Base-by-base conservation (phyloP, 2,113 vertebrate genomes). In the Syngnathus typhle region DNA sequence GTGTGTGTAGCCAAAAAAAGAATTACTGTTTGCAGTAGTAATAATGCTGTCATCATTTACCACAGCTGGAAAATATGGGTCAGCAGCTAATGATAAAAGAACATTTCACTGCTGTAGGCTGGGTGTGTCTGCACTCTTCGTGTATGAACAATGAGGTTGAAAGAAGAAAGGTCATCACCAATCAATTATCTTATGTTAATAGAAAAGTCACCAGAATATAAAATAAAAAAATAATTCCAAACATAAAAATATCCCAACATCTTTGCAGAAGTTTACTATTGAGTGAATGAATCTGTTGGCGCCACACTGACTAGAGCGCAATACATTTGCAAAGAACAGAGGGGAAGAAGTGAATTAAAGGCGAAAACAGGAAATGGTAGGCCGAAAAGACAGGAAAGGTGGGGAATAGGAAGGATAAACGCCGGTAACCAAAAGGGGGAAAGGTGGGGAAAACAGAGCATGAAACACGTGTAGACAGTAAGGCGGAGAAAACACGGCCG, bases 31-130 rank as follows among this genome's bases (percentile, higher is more conserved):
- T 56, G 72, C 49, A 73, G 66, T 39, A 64, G 64, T 32, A 60
- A 44, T 62, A 56, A 68, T 71, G 73, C 68, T 78, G 77, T 82
- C 74, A 77, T 71, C 54, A 76, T 76, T 78, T 83, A 81, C 82
- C 84, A 79, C 61, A 60, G 44, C 27, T 47, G 46, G 38, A 70
- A 70, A 80, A 88, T 88, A 77, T 84, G 79, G 83, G 88, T 88
- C 86, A 89, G 70, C 52, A 88, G 70, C 52, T 56, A 73, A 78
- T 81, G 74, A 69, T 75, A 63, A 78, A 65, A 74, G 18, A 51
- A 69, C 61, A 52, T 7, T 46, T 63, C 21, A n/a, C 32, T 18
- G 58, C 62, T 63, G 52, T 23, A 23, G 9, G 61, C 36, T 59
- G 38, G 41, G 51, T 58, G 70, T 60, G 61, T 38, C 44, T 46